A percentile compares a stretch with the other conserved stretches of the same genome.
Evolutionary conservation across 2,888 invertebrate species (phyloP).

Genomic region (Pecten maximus): DNA sequence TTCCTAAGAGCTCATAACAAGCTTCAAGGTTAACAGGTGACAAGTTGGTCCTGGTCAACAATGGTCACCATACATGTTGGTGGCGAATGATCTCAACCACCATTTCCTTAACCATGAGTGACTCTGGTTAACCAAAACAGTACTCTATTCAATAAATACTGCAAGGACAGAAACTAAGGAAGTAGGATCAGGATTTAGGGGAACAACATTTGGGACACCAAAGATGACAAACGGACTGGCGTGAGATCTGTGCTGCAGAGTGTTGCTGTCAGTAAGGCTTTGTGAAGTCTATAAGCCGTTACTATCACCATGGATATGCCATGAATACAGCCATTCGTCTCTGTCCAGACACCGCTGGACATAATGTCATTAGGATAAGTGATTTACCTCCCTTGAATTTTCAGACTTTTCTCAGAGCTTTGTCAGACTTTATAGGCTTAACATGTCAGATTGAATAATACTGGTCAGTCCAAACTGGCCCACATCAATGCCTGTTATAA

Average conservation of each 20-base stretch:
- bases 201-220: background rate
- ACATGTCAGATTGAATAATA: background rate
- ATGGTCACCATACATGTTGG: no score
- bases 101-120: no score
- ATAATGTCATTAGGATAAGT: slow-evolving; percentile 30
- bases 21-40: background rate
- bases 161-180: no score
- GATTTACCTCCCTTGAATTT: slow-evolving; percentile 6
- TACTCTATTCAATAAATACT: no score
- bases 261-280: background rate
- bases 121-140: no score
- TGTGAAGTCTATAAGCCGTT: background rate
- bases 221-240: background rate
- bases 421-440: slow-evolving; percentile 7
- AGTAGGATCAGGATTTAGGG: no score
- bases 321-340: background rate
- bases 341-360: background rate
- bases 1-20: background rate
- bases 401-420: background rate
- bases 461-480: background rate
- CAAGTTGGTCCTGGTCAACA: background rate
- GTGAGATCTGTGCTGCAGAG: background rate
- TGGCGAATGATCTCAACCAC: no score
- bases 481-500: background rate
- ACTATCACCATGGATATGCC: background rate